Conservation (phyloP, 2,888 invertebrate genomes). For the Mechanitis messenoides region DNA sequence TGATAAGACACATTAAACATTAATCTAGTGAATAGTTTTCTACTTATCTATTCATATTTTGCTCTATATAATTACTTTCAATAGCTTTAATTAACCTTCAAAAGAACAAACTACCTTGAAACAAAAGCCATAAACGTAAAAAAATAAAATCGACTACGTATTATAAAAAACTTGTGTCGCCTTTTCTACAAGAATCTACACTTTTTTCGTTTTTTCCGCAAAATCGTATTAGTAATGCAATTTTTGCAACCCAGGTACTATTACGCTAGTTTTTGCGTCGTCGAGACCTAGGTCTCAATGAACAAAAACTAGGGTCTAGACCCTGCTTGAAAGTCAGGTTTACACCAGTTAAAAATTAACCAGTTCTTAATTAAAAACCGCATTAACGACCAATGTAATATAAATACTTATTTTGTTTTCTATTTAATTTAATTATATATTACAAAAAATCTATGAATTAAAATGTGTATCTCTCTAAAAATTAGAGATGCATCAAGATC, state of each 20-base stretch:
- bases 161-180: slow-evolving; percentile 31
- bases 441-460: neutral
- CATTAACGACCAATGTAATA: no score
- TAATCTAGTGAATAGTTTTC: no score
- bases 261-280: no score
- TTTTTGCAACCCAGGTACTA: slow-evolving; percentile 5
- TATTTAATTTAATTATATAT: neutral
- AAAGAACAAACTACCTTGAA: slow-evolving; percentile 3
- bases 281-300: neutral
- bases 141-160: slow-evolving; percentile 3
- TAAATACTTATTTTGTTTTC: no score
- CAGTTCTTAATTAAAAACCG: neutral
- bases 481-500: slow-evolving; percentile 6
- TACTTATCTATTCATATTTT: neutral
- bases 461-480: neutral
- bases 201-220: slow-evolving; percentile 17
- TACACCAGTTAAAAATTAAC: neutral
- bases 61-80: neutral
- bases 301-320: neutral
- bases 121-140: neutral
- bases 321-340: slow-evolving; percentile 1
- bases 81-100: slow-evolving; percentile 1
- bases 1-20: neutral
- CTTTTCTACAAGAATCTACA: slow-evolving; percentile 35
- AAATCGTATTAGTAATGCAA: slow-evolving; percentile 23